Conservation (phyloP, 2,113 vertebrate genomes). For the Eolophus roseicapilla region DNA sequence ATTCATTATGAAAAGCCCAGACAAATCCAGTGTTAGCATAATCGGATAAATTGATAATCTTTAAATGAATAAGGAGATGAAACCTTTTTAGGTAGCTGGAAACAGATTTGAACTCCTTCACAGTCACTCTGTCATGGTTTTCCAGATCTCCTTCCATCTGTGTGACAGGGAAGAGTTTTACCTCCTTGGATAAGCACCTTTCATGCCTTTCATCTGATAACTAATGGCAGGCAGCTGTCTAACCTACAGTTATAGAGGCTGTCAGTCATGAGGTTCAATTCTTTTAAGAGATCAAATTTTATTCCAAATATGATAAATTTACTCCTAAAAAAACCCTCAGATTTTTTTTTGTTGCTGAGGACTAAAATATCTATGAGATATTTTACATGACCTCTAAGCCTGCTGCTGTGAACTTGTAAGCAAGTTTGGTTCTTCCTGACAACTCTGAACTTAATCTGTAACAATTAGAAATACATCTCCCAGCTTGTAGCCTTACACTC, state of each 20-base stretch:
- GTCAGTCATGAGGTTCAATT: neutral
- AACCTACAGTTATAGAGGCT: neutral
- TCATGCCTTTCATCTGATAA: neutral
- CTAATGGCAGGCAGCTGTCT: neutral
- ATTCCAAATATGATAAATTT: neutral
- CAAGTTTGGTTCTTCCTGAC: neutral
- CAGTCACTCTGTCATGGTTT: neutral
- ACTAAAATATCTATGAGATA: neutral
- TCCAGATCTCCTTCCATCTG: neutral
- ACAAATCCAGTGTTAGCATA: neutral
- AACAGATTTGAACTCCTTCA: neutral
- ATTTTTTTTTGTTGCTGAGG: neutral
- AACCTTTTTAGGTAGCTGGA: neutral
- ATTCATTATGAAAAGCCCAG: neutral
- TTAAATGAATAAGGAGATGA: neutral
- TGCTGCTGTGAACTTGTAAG: neutral
- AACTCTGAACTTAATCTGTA: neutral
- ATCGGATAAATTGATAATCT: neutral
- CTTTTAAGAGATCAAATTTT: neutral
- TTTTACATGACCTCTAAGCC: neutral
- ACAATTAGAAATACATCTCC: neutral
- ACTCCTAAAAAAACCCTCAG: fast-evolving
- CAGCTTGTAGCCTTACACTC: neutral
- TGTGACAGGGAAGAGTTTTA: neutral
- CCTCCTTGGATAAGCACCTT: neutral